Evolutionary conservation across 2,113 vertebrate genomes (phyloP).

Genomic region (Paramisgurnus dabryanus): DNA sequence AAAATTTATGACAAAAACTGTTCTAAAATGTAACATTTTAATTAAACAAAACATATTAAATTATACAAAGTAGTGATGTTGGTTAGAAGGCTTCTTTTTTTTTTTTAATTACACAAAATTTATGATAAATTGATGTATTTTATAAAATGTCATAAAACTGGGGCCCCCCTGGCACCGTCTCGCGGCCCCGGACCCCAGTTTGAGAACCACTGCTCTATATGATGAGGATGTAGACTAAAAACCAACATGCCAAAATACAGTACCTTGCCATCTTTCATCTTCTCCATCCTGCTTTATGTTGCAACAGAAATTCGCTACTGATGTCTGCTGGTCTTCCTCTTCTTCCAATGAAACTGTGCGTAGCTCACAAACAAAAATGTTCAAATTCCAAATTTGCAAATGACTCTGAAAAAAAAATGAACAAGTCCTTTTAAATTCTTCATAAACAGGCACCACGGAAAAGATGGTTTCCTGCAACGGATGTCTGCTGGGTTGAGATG

Average conservation of each 20-base stretch:
- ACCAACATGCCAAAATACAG: background rate
- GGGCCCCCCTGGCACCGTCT: no score
- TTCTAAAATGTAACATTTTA: no score
- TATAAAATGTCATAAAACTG: no score
- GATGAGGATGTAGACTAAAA: background rate
- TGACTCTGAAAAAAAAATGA: background rate
- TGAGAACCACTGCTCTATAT: no score
- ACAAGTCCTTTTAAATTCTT: background rate
- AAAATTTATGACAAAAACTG: no score
- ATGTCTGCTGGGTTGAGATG: constrained; percentile 14
- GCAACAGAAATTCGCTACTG: background rate
- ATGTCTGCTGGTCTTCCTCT: constrained; percentile 6
- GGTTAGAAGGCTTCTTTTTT: no score
- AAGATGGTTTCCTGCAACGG: background rate
- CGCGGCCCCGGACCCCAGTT: no score
- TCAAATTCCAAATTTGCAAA: background rate
- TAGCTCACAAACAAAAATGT: background rate
- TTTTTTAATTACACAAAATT: no score
- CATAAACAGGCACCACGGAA: background rate
- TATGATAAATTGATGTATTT: no score
- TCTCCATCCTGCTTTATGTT: constrained; percentile 64
- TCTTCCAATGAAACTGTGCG: background rate
- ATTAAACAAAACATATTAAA: no score
- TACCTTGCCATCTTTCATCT: constrained; percentile 70
- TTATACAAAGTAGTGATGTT: no score